Percentiles rank a stretch among this genome's conserved stretches.
Evolutionary conservation across 1,140 invertebrate species (phyloP).

Genomic region (Sinonovacula constricta): DNA sequence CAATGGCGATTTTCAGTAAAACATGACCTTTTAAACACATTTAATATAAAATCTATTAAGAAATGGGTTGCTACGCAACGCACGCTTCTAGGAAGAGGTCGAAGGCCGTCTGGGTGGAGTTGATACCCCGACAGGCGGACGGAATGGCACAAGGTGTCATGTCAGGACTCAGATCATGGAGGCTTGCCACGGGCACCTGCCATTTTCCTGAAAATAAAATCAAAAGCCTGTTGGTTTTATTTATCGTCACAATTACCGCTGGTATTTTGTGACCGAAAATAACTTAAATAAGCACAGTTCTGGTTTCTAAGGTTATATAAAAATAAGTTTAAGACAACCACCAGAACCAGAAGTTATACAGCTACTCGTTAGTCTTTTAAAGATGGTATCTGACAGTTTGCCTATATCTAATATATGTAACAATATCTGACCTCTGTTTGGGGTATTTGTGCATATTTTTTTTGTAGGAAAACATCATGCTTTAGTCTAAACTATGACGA

Average conservation of each 20-base stretch:
- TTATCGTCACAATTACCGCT: not conserved
- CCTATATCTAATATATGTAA: too few species aligned
- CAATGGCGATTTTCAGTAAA: too few species aligned
- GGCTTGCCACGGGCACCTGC: not conserved
- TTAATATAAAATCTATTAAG: too few species aligned
- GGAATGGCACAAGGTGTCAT: not conserved
- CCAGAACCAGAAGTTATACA: not conserved
- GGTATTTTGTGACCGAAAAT: not conserved
- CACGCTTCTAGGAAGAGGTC: not conserved
- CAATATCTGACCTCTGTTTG: too few species aligned
- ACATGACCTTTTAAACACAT: too few species aligned
- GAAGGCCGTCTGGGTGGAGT: not conserved
- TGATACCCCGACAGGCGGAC: not conserved
- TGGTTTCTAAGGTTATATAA: not conserved
- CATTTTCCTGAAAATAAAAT: too few species aligned
- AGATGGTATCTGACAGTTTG: not conserved
- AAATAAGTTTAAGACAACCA: not conserved
- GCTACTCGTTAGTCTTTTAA: not conserved
- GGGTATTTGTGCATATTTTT: too few species aligned
- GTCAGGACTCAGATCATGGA: not conserved
- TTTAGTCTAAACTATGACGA: too few species aligned
- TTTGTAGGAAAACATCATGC: too few species aligned
- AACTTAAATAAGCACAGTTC: not conserved
- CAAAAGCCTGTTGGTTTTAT: too few species aligned
- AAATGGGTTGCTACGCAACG: too few species aligned